Conservation (phyloP, 2,888 invertebrate species). For the Crematogaster levior region DNA sequence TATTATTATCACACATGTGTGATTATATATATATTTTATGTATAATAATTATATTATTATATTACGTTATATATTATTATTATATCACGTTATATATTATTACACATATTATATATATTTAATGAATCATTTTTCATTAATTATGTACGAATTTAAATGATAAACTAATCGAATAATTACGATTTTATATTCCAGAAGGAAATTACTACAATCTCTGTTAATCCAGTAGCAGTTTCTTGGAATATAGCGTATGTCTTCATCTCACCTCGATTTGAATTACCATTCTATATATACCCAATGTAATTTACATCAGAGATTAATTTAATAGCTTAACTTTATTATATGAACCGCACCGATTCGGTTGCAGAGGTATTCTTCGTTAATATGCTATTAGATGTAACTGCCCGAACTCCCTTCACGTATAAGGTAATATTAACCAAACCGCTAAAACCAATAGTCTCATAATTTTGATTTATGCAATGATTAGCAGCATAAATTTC, state of each 20-base stretch:
- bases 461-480: constrained; percentile 43
- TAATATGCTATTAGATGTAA: constrained; percentile 48
- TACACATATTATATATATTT: too few species aligned
- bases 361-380: constrained; percentile 30
- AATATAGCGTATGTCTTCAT: constrained; percentile 2
- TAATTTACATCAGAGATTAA: constrained; percentile 43
- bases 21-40: background rate
- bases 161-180: constrained; percentile 7
- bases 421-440: background rate
- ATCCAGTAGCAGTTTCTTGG: background rate
- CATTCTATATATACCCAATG: background rate
- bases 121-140: background rate
- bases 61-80: background rate
- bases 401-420: constrained; percentile 22
- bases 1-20: background rate
- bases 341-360: background rate
- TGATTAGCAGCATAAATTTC: constrained; percentile 20
- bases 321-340: constrained; percentile 40
- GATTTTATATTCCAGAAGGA: background rate
- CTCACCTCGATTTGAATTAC: constrained; percentile 9
- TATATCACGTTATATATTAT: too few species aligned
- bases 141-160: background rate
- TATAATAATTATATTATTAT: background rate
- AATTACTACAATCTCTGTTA: background rate
- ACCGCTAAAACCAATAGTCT: constrained; percentile 35